Conservation (phyloP, 2,113 vertebrate species). For the Crotalus tigris region DNA sequence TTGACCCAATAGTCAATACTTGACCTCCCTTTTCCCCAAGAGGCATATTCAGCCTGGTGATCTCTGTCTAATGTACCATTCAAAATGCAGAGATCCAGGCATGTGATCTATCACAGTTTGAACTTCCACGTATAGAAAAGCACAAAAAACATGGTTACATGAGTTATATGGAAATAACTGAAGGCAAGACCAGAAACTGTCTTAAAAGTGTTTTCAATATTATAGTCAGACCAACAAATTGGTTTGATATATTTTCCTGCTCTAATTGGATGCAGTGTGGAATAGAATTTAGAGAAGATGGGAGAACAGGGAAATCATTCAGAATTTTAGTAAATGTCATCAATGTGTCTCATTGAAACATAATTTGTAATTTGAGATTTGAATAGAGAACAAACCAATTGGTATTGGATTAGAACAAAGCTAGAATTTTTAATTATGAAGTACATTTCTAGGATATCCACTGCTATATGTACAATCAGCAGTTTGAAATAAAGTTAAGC, state of each 20-base stretch:
- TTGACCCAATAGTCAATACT: neutral
- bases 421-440: neutral
- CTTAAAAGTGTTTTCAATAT: neutral
- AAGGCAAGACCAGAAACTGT: neutral
- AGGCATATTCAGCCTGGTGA: neutral
- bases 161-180: neutral
- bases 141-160: neutral
- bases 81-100: neutral
- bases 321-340: neutral
- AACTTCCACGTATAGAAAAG: neutral
- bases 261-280: neutral
- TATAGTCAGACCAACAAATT: neutral
- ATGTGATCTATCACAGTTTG: neutral
- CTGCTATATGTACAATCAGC: neutral
- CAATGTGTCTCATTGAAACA: neutral
- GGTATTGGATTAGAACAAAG: neutral
- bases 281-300: neutral
- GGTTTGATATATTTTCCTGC: neutral
- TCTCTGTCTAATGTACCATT: neutral
- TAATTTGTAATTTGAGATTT: neutral
- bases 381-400: neutral
- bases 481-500: neutral
- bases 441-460: neutral
- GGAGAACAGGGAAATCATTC: neutral
- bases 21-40: neutral